A percentile compares a stretch with the other conserved stretches of the same genome.
These are phyloP conservation scores for Acholoe squamosa DNA, from an alignment of 2,888 invertebrate species.

Conservation along the genomic window DNA sequence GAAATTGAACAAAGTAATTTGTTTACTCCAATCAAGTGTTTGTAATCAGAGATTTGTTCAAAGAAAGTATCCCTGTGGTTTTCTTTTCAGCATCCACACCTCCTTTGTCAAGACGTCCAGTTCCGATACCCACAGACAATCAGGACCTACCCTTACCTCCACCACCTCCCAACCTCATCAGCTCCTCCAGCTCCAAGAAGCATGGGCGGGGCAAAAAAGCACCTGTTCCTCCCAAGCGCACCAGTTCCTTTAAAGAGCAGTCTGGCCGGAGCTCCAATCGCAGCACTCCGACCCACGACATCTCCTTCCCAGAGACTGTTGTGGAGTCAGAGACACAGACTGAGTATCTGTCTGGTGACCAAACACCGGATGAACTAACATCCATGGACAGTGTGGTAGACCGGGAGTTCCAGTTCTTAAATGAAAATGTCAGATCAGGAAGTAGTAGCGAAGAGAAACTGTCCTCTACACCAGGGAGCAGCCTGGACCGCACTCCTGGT, in stretches of 20 bases:
- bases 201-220: slow-evolving; percentile 88
- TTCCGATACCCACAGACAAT: slow-evolving; percentile 72
- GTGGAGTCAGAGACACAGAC: slow-evolving; percentile 58
- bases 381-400: slow-evolving; percentile 44
- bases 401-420: slow-evolving; percentile 64
- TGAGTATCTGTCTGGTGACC: slow-evolving; percentile 44
- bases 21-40: no score
- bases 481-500: slow-evolving; percentile 67
- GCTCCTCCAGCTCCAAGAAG: slow-evolving; percentile 51
- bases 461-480: slow-evolving; percentile 69
- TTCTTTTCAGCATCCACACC: slow-evolving; percentile 77
- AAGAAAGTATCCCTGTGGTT: background rate
- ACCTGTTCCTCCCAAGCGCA: slow-evolving; percentile 97
- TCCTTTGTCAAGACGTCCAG: slow-evolving; percentile 75
- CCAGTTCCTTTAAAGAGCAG: slow-evolving; percentile 89
- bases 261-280: slow-evolving; percentile 30
- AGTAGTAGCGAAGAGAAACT: slow-evolving; percentile 71
- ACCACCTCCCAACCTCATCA: slow-evolving; percentile 73
- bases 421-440: slow-evolving; percentile 67
- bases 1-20: no score
- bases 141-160: slow-evolving; percentile 75
- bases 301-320: slow-evolving; percentile 64
- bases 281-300: slow-evolving; percentile 56
- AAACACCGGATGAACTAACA: slow-evolving; percentile 59
- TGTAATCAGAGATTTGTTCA: background rate